Conservation (phyloP, 2,797 vertebrate genomes). For the Amblyraja radiata region DNA sequence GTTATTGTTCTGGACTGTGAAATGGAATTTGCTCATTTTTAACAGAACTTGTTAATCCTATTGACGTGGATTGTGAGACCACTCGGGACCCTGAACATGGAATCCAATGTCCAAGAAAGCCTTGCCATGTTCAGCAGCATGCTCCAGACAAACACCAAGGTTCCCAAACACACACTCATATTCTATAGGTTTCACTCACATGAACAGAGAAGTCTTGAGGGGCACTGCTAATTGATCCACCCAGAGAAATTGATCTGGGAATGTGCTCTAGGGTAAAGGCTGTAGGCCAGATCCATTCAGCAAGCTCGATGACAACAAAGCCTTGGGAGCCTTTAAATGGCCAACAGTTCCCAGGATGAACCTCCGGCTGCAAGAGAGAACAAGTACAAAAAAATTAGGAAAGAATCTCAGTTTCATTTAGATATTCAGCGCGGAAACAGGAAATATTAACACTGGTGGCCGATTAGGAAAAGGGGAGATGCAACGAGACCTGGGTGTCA, state of each 20-base stretch:
- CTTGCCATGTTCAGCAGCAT: not conserved
- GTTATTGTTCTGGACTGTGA: no score
- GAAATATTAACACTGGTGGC: no score
- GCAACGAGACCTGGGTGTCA: no score
- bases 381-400: not conserved
- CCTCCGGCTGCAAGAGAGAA: conserved; percentile 58
- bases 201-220: conserved; percentile 77
- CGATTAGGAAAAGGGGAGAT: no score
- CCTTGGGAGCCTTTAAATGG: conserved; percentile 83
- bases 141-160: not conserved
- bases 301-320: conserved; percentile 79
- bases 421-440: no score
- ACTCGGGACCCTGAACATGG: not conserved
- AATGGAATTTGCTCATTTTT: not conserved
- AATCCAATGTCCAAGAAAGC: not conserved
- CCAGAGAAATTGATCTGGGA: conserved; percentile 73
- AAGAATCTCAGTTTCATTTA: no score
- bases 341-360: conserved; percentile 91
- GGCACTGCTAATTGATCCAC: conserved; percentile 78
- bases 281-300: conserved; percentile 67
- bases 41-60: not conserved
- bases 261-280: conserved; percentile 87
- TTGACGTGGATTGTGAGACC: not conserved
- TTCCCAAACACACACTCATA: not conserved
- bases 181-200: conserved; percentile 56